Conservation (phyloP, 2,797 vertebrate species). For the Sebastiscus tertius region DNA sequence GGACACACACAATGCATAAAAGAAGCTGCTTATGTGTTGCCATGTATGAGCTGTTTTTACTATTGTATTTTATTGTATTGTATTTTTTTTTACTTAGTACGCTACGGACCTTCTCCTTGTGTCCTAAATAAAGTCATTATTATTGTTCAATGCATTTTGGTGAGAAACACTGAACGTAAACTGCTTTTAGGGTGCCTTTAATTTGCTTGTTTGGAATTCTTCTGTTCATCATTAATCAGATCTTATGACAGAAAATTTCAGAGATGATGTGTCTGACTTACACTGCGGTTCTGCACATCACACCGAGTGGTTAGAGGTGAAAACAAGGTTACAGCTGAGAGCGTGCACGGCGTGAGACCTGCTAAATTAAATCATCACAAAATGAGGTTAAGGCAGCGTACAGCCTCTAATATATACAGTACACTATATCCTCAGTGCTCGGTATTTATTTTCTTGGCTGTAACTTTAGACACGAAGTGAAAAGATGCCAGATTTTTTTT, state of each 20-base stretch:
- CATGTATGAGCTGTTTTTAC: too few species aligned
- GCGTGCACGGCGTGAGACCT: not conserved
- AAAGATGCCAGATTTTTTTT: slow-evolving; percentile 22
- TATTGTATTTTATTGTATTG: too few species aligned
- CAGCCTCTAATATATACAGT: not conserved
- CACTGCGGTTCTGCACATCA: not conserved
- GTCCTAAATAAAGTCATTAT: too few species aligned
- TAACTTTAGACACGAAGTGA: slow-evolving; percentile 33
- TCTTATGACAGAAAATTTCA: not conserved
- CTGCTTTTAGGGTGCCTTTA: not conserved
- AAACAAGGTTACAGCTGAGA: slow-evolving; percentile 3
- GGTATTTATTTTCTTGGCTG: slow-evolving; percentile 33
- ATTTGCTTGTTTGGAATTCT: not conserved
- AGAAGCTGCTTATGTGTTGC: too few species aligned
- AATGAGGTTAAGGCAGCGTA: not conserved
- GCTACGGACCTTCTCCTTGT: too few species aligned
- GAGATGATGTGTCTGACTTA: not conserved
- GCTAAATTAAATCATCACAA: slow-evolving; percentile 10
- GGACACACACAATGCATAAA: too few species aligned
- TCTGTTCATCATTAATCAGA: not conserved
- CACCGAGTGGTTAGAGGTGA: not conserved
- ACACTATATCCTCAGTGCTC: slow-evolving; percentile 5
- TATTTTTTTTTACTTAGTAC: too few species aligned
- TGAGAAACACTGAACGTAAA: not conserved
- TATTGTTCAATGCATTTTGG: not conserved